Evolutionary conservation across 2,797 vertebrate genomes (phyloP).

Genomic region (Steatocranus sp.): DNA sequence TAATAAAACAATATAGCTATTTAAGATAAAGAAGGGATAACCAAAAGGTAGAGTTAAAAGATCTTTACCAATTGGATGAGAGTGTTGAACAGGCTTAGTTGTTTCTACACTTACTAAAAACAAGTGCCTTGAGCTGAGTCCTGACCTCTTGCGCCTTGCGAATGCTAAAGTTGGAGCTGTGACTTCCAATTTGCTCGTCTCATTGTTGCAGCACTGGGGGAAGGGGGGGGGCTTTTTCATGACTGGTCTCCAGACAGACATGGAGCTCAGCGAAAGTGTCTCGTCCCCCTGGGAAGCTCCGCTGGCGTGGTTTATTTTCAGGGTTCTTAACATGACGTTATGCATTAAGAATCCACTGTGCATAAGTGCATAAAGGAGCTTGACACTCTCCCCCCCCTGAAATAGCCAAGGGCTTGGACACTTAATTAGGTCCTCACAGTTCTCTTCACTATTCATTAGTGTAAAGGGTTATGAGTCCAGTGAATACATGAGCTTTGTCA

Average conservation of each 20-base stretch:
- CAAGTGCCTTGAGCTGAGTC: conserved; percentile 44
- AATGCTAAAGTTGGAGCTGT: conserved; percentile 48
- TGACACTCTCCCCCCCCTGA: conserved; percentile 40
- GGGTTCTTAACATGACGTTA: conserved; percentile 41
- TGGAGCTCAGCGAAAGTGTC: conserved; percentile 30
- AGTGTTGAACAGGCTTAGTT: conserved; percentile 21
- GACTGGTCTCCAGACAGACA: conserved; percentile 25
- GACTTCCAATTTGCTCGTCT: conserved; percentile 55
- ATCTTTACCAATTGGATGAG: conserved; percentile 9
- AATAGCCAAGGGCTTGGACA: conserved; percentile 51
- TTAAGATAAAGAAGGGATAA: background rate
- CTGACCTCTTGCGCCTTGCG: conserved; percentile 47
- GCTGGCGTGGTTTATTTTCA: conserved; percentile 18
- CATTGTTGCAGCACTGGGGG: conserved; percentile 16
- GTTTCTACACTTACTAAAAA: conserved; percentile 50
- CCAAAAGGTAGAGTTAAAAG: background rate
- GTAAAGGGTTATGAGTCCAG: conserved; percentile 21
- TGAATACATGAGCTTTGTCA: conserved; percentile 13
- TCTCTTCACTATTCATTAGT: conserved; percentile 55
- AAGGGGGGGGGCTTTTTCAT: conserved; percentile 22
- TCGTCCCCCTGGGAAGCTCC: conserved; percentile 41
- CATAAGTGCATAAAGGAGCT: conserved; percentile 38
- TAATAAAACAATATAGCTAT: background rate
- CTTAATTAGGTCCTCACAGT: conserved; percentile 66
- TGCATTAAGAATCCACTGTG: conserved; percentile 50